phyloP scores from a whole-genome alignment of 2,113 vertebrate genomes.

The Lucifuga dentata region DNA sequence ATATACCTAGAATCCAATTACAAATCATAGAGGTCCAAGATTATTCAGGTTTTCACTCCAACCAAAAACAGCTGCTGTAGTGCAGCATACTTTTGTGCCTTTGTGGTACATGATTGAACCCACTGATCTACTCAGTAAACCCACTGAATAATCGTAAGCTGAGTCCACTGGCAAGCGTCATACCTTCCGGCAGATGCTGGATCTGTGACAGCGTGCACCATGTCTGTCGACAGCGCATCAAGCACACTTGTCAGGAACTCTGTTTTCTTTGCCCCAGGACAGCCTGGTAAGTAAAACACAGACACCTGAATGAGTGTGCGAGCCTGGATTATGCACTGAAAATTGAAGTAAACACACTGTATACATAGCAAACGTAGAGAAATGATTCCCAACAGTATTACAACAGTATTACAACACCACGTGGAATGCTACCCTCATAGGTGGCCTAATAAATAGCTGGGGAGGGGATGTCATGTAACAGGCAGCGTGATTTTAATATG shows the following conservation, averaged over 20 bases:
- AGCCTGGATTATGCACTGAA: conserved; percentile 26
- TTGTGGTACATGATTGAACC: conserved; percentile 12
- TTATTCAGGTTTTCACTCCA: too few species aligned
- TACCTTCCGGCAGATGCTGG: conserved; percentile 91
- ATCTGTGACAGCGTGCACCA: conserved; percentile 96
- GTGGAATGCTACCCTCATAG: conserved; percentile 50
- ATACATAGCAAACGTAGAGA: conserved; percentile 40
- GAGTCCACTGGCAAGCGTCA: conserved; percentile 36
- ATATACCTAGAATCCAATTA: background rate
- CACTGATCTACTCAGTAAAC: conserved; percentile 2
- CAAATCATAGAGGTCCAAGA: background rate
- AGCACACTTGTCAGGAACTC: conserved; percentile 97
- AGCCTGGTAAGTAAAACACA: conserved; percentile 84
- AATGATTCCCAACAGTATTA: conserved; percentile 5
- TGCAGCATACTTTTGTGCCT: background rate
- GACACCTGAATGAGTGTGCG: conserved; percentile 35
- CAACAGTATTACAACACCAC: conserved; percentile 17
- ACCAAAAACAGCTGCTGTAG: background rate
- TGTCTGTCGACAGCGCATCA: conserved; percentile 96
- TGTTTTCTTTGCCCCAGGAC: conserved; percentile 94
- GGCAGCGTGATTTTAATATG: conserved; percentile 48
- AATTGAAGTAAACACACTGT: conserved; percentile 1
- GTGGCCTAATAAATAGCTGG: conserved; percentile 72
- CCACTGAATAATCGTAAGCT: conserved; percentile 17
- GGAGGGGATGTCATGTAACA: conserved; percentile 66